Evolutionary conservation across 2,888 invertebrate genomes (phyloP).

Genomic region (Biston stratarius): DNA sequence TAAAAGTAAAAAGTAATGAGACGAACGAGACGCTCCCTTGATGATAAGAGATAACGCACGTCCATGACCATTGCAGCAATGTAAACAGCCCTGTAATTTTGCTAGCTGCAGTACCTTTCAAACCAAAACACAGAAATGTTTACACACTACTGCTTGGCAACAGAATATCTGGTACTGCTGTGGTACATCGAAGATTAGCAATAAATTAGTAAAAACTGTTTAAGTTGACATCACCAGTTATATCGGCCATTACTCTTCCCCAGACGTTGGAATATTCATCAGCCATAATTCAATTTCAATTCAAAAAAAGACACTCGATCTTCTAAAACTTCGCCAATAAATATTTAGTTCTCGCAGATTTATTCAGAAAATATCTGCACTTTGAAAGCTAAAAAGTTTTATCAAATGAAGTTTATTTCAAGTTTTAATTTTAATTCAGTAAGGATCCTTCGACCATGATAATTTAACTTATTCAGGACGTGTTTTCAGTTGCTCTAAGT

Average conservation of each 20-base stretch:
- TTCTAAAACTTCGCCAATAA: slow-evolving; percentile 37
- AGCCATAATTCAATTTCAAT: slow-evolving; percentile 27
- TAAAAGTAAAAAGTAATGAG: no score
- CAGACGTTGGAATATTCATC: slow-evolving; percentile 31
- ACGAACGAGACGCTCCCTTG: no score
- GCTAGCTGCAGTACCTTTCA: no score
- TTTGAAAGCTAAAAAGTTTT: slow-evolving; percentile 26
- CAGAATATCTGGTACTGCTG: no score
- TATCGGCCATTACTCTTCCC: slow-evolving; percentile 11
- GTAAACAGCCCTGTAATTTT: no score
- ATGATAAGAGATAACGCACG: no score
- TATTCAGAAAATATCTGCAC: slow-evolving; percentile 30
- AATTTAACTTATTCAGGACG: slow-evolving; percentile 18
- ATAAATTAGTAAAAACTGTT: background rate
- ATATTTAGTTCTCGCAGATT: slow-evolving; percentile 34
- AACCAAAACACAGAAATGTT: no score
- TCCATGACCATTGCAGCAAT: no score
- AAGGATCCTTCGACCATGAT: slow-evolving; percentile 6
- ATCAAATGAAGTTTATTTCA: slow-evolving; percentile 22
- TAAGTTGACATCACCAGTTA: slow-evolving; percentile 1
- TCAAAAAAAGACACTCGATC: slow-evolving; percentile 26
- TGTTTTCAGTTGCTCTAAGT: background rate
- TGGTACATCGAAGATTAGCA: no score
- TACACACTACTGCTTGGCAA: no score
- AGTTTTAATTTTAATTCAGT: slow-evolving; percentile 18